phyloP scores from a whole-genome alignment of 37 sponge, comb jelly and placozoan genomes.

The Bolinopsis microptera region DNA sequence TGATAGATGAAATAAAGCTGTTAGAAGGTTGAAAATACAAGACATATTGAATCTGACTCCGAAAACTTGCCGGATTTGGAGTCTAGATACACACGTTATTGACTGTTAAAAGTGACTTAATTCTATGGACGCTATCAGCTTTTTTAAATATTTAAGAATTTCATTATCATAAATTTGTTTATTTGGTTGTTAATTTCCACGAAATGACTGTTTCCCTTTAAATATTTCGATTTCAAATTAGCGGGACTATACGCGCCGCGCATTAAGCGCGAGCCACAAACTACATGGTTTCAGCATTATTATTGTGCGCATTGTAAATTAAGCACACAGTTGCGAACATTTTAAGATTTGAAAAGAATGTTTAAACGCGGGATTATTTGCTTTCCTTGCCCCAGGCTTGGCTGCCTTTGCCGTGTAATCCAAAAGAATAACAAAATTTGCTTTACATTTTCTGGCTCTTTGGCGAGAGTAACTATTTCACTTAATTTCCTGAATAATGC shows the following conservation, averaged over 20 bases:
- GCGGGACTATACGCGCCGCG: not conserved
- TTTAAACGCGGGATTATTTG: not conserved
- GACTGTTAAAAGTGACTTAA: not conserved
- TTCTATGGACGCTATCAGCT: not conserved
- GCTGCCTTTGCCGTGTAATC: too few species aligned
- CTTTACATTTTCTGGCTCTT: too few species aligned
- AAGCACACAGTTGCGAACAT: not conserved
- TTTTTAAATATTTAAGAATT: not conserved
- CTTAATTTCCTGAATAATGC: too few species aligned
- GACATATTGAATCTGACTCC: not conserved
- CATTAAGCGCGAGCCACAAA: not conserved
- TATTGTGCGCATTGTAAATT: not conserved
- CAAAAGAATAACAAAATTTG: too few species aligned
- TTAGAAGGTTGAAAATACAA: not conserved
- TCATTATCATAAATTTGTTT: not conserved
- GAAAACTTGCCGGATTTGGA: not conserved
- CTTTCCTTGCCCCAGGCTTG: too few species aligned
- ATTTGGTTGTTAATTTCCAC: not conserved
- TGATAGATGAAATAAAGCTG: not conserved
- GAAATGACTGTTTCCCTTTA: not conserved
- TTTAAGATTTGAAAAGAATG: not conserved
- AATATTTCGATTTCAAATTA: not conserved
- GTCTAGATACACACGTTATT: not conserved
- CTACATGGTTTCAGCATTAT: constrained; percentile 7
- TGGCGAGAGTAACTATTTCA: too few species aligned